phyloP scores from a whole-genome alignment of 2,797 vertebrate species.

The Lagodon rhomboides region DNA sequence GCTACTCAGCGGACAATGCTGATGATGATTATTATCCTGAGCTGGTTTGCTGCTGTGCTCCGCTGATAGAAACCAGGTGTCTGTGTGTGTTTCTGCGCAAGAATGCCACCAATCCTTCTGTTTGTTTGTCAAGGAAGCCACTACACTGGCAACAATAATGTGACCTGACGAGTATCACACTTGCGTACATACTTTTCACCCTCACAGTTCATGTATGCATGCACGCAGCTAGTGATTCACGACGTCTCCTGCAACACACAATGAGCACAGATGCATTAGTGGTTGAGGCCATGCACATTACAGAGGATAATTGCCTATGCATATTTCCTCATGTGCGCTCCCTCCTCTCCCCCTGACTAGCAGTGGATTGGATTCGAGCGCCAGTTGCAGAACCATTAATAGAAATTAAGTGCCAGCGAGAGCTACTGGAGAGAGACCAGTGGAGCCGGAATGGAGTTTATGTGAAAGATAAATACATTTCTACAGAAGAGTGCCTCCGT shows the following conservation, averaged over 20 bases:
- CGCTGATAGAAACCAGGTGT: conserved; percentile 54
- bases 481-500: conserved; percentile 85
- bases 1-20: conserved; percentile 63
- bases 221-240: conserved; percentile 56
- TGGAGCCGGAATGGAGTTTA: conserved; percentile 83
- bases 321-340: conserved; percentile 83
- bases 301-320: conserved; percentile 83
- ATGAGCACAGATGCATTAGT: conserved; percentile 78
- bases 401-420: conserved; percentile 87
- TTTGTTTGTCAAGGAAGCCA: conserved; percentile 41
- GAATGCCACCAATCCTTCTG: conserved; percentile 23
- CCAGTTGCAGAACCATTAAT: conserved; percentile 87
- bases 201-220: conserved; percentile 50
- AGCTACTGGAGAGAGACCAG: conserved; percentile 84
- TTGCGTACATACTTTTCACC: conserved; percentile 30
- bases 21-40: conserved; percentile 60
- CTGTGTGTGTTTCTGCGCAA: conserved; percentile 16
- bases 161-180: conserved; percentile 49
- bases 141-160: conserved; percentile 38
- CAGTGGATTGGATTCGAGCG: conserved; percentile 80
- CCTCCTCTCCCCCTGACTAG: conserved; percentile 63
- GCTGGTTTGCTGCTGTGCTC: conserved; percentile 52
- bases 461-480: conserved; percentile 89
- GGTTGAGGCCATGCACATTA: conserved; percentile 79
- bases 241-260: conserved; percentile 75